A percentile compares a stretch with the other conserved stretches of the same genome.
phyloP scores from a whole-genome alignment of 2,797 vertebrate species.

The Siniperca undulata region DNA sequence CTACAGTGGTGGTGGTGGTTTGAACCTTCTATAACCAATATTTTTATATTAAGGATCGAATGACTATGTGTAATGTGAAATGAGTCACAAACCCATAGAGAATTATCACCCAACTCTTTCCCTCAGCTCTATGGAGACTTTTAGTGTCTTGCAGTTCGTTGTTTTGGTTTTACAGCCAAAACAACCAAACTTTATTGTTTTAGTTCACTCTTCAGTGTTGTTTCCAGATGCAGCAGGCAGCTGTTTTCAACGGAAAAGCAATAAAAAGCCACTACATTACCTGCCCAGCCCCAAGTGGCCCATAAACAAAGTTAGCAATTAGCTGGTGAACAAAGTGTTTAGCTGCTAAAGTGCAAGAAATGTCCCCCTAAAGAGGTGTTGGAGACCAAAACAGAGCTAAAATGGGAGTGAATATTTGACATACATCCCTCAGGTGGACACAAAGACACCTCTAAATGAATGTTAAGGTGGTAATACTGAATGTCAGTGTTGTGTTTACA shows the following conservation, averaged over 20 bases:
- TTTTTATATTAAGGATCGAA: constrained; percentile 10
- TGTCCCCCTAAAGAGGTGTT: no score
- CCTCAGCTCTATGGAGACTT: neutral
- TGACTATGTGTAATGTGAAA: neutral
- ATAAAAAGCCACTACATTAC: no score
- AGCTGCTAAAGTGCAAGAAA: no score
- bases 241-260: no score
- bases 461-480: neutral
- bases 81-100: neutral
- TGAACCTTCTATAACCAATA: constrained; percentile 2
- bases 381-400: no score
- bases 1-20: neutral
- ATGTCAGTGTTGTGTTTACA: neutral
- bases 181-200: neutral
- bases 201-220: no score
- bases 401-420: no score
- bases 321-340: no score
- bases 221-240: neutral
- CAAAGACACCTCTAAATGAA: neutral
- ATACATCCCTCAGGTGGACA: no score
- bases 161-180: neutral
- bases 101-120: neutral
- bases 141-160: neutral
- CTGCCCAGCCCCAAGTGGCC: no score
- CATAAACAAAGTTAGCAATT: no score